phyloP scores from a whole-genome alignment of 2,888 invertebrate species.

The Frankliniella intonsa region DNA sequence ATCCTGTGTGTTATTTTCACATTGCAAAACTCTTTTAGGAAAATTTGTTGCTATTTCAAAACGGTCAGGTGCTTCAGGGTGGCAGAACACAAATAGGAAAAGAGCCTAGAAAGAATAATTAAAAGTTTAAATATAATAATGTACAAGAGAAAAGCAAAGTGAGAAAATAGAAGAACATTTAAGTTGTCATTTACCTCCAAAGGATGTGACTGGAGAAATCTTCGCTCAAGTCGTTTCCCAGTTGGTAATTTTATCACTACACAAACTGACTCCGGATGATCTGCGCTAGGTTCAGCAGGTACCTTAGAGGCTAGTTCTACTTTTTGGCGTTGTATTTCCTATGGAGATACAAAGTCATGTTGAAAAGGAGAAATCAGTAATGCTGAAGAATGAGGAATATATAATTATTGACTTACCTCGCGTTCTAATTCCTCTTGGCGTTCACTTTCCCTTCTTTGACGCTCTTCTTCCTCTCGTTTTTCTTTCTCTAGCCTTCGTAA shows the following conservation, averaged over 20 bases:
- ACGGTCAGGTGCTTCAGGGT: conserved; percentile 84
- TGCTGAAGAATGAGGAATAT: not conserved
- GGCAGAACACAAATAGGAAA: conserved; percentile 92
- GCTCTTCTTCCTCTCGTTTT: conserved; percentile 50
- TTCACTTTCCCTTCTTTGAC: conserved; percentile 52
- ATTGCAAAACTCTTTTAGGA: conserved; percentile 77
- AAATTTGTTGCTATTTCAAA: conserved; percentile 96
- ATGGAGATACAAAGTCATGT: conserved; percentile 36
- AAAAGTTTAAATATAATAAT: not conserved
- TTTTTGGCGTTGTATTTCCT: conserved; percentile 64
- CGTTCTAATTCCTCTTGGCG: conserved; percentile 48
- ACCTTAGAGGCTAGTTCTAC: conserved; percentile 60
- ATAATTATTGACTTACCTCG: conserved; percentile 41
- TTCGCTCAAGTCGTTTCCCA: conserved; percentile 80
- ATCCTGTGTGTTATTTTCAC: conserved; percentile 51
- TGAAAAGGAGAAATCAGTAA: no score
- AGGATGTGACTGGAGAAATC: conserved; percentile 76
- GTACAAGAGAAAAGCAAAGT: conserved; percentile 28
- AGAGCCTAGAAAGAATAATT: conserved; percentile 65
- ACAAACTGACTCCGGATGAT: conserved; percentile 65
- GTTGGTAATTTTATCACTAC: conserved; percentile 88
- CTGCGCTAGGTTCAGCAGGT: conserved; percentile 70
- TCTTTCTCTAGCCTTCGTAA: conserved; percentile 54
- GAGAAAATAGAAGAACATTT: conserved; percentile 17
- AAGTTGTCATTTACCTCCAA: conserved; percentile 60